A percentile compares a stretch with the other conserved stretches of the same genome.
phyloP scores from a whole-genome alignment of 2,113 vertebrate species.

The Pseudorectes ferrugineus region DNA sequence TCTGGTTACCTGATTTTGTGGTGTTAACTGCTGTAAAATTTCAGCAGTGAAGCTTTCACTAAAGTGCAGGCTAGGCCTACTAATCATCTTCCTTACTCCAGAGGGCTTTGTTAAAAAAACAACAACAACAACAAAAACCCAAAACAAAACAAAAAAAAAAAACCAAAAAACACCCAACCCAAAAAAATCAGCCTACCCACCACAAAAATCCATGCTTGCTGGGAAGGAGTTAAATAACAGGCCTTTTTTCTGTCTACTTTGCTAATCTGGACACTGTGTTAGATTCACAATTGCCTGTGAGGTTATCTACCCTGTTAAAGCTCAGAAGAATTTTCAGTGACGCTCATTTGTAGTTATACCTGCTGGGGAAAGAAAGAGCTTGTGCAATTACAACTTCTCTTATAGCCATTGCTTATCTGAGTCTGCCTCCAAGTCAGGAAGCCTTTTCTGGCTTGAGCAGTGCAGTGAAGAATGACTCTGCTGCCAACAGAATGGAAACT shows the following conservation, averaged over 20 bases:
- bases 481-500: slow-evolving; percentile 63
- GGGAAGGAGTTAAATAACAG: slow-evolving; percentile 24
- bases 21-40: background rate
- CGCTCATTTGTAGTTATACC: slow-evolving; percentile 28
- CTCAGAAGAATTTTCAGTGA: slow-evolving; percentile 54
- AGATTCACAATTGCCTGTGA: slow-evolving; percentile 21
- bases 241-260: background rate
- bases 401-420: slow-evolving; percentile 58
- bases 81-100: background rate
- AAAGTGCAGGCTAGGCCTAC: background rate
- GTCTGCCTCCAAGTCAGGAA: slow-evolving; percentile 7
- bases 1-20: background rate
- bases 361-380: slow-evolving; percentile 50
- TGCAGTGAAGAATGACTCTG: slow-evolving; percentile 64
- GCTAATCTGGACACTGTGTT: slow-evolving; percentile 25
- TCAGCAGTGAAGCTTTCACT: background rate
- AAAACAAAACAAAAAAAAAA: background rate
- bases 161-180: background rate
- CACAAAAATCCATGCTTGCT: background rate
- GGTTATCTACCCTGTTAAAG: slow-evolving; percentile 44
- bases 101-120: background rate
- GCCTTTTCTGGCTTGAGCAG: slow-evolving; percentile 47
- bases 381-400: slow-evolving; percentile 61
- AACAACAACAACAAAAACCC: no score
- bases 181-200: background rate